Evolutionary conservation across 37 sponge, comb jelly and placozoan genomes (phyloP), one percentile per base, ranked within the genome.

Genomic region (Cladorhizidae sp.): DNA sequence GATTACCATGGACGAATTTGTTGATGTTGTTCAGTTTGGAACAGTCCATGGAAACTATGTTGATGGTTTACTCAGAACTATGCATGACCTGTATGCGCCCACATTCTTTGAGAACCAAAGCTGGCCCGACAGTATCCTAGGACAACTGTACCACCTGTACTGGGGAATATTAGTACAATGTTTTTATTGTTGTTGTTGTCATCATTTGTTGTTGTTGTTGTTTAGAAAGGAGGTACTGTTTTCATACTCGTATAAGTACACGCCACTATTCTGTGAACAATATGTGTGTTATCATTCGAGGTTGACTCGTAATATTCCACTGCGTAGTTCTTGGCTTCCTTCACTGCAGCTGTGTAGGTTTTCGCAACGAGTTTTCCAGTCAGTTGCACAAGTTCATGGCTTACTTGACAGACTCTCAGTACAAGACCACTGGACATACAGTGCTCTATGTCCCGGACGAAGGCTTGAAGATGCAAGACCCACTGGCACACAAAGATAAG

Each of bases 381-480:
- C 95, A 94, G 50, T 77, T 95, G 68, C 98, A 97, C 89, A 87
- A 80, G 79, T 86, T 92, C 73, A 89, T 97, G 92, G 95, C 96
- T 49, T 82, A 89, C 55, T 76, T 98, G 50, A 98, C 96, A 0
- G 99, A 98, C 68, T 91, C 93, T 55, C 91, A 92, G 77, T 85
- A 93, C 86, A 94, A 91, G 83, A 88, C 86, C 31, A 88, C 76
- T 11, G 98, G 98, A 0, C 94, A 95, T 74, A 98, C 99, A 0
- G 88, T 96, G 64, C 92, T 98, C 39, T 98, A 98, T 80, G 83
- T 98, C 26, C 99, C 99, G 3, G 92, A 98, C 41, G 98, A 97
- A 45, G 98, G 95, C 14, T 49, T 87, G 31, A 42, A 40, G 32
- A 95, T 95, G 90, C 58, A 70, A 18, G 38, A 39, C 40, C 72